phyloP scores from a whole-genome alignment of 2,797 vertebrate genomes.

The Nannoperca australis region DNA sequence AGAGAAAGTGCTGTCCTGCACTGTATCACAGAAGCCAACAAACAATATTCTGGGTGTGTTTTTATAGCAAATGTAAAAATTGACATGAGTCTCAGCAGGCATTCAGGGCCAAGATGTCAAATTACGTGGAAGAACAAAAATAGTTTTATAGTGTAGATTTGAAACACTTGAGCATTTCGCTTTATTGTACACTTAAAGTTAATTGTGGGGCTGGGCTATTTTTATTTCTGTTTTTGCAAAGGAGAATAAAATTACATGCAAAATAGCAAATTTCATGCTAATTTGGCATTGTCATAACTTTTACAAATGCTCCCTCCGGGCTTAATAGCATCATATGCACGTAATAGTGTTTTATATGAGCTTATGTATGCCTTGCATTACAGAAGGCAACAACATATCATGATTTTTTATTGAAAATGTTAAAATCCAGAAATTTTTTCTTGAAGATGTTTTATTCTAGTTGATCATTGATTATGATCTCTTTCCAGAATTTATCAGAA shows the following conservation, averaged over 20 bases:
- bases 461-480: not conserved
- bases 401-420: not conserved
- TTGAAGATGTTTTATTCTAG: not conserved
- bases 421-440: not conserved
- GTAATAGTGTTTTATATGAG: too few relatives aligned
- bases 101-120: not conserved
- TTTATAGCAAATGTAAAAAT: not conserved
- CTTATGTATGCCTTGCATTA: not conserved
- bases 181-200: not conserved
- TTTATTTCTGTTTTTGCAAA: not conserved
- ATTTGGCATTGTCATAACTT: conserved; percentile 34
- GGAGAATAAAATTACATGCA: conserved; percentile 18
- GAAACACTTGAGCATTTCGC: not conserved
- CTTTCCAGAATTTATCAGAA: not conserved
- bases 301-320: conserved; percentile 14
- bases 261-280: conserved; percentile 41
- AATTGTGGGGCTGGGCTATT: not conserved
- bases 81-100: not conserved
- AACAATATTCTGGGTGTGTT: not conserved
- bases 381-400: not conserved
- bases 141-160: not conserved
- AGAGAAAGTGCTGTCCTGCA: too few relatives aligned
- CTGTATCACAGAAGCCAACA: too few relatives aligned
- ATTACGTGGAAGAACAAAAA: not conserved
- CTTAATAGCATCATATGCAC: conserved; percentile 16